Evolutionary conservation across 2,113 vertebrate species (phyloP), one percentile per base, ranked within the genome.

Genomic region (Ceyx melanurus): DNA sequence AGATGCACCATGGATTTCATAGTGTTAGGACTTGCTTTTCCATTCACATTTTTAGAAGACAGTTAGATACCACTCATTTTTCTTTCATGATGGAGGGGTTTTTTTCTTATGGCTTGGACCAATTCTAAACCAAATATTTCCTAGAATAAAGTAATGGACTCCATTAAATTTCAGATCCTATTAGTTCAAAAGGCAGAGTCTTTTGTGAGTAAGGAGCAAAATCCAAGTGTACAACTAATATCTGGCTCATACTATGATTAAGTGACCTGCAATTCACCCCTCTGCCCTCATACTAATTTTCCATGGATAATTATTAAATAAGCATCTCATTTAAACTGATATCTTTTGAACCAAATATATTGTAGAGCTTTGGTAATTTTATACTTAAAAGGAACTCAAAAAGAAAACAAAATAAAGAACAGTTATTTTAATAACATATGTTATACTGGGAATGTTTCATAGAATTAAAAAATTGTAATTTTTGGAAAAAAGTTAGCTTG

Each of bases 291-390:
- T 67, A 87, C 60, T 93, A 15, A 87, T 89, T 96, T 94, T 96
- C 66, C n/a, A 60, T 80, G 67, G 81, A 85, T 91, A 94, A 94
- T 94, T 80, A 88, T 80, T 93, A 91, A 73, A 89, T 90, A 96
- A 96, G 92, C 60, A 85, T 89, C 75, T 14, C 6, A 74, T 87
- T 84, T 85, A 29, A 82, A 51, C 46, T 71, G 62, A 93, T 85
- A 43, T 74, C 62, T 94, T 93, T 82, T 94, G 67, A 77, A 40
- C 40, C 21, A 91, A 82, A 91, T 82, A 48, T 25, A 14, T 87
- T 91, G 33, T 48, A 82, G 31, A 31, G 60, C 26, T 89, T 92
- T 87, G 16, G 67, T 95, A 92, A 89, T 72, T 87, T 92, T 89
- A 91, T 87, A 71, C 67, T 87, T 80, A 56, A 87, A 93, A 92